Percentiles rank a stretch among this genome's conserved stretches.
These are phyloP conservation scores for Zaprionus davidi DNA, from an alignment of 1,140 invertebrate species.

Conservation along the genomic window DNA sequence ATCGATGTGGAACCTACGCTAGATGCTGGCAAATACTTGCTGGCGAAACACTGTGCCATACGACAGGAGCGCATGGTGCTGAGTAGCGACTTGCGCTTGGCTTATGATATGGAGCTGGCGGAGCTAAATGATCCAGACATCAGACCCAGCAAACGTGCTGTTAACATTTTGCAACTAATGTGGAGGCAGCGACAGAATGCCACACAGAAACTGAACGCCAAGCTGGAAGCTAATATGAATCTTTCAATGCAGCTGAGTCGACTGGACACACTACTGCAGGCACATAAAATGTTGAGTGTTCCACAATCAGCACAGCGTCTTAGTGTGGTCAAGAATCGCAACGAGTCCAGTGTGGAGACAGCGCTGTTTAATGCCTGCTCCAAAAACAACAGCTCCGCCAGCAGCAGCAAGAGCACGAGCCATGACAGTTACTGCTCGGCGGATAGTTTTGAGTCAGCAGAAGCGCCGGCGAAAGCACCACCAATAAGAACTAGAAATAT, in stretches of 20 bases:
- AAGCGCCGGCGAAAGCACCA: not conserved
- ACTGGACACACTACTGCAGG: not conserved
- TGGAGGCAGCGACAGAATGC: not conserved
- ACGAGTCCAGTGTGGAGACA: slow-evolving; percentile 10
- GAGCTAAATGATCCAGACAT: slow-evolving; percentile 30
- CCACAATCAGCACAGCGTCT: slow-evolving; percentile 21
- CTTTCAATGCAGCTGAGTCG: not conserved
- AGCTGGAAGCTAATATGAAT: not conserved
- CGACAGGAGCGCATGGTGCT: not conserved
- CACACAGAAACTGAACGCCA: no score
- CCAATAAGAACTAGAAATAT: not conserved
- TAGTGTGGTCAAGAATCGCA: slow-evolving; percentile 18
- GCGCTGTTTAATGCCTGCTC: slow-evolving; percentile 3
- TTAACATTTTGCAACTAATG: slow-evolving; percentile 23
- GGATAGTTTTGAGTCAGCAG: slow-evolving; percentile 6
- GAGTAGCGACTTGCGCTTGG: not conserved
- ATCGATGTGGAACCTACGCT: not conserved
- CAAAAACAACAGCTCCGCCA: not conserved
- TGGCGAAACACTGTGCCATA: slow-evolving; percentile 9
- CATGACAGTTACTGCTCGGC: slow-evolving; percentile 8
- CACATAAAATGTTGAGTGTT: not conserved
- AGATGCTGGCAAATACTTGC: slow-evolving; percentile 28
- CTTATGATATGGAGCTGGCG: not conserved
- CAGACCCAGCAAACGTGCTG: not conserved
- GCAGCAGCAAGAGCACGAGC: slow-evolving; percentile 4